Percentiles rank a stretch among this genome's conserved stretches.
phyloP scores from a whole-genome alignment of 2,797 vertebrate species.

The Decapterus maruadsi region DNA sequence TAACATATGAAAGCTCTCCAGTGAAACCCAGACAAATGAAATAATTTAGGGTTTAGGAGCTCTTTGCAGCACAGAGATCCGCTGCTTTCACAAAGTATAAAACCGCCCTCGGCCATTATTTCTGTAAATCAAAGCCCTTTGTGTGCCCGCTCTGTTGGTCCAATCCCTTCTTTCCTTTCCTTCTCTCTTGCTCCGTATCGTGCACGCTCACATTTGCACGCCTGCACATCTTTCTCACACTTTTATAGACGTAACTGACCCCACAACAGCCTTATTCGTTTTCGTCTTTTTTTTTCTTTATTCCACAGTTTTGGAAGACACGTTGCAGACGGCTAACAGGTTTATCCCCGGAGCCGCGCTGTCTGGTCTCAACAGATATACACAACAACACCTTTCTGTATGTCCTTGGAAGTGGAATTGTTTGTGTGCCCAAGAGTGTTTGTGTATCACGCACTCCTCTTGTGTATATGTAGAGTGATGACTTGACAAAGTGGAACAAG shows the following conservation, averaged over 20 bases:
- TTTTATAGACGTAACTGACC: neutral
- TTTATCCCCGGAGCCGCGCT: constrained; percentile 53
- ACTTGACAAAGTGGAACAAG: constrained; percentile 64
- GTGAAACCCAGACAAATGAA: constrained; percentile 40
- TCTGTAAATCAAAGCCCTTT: constrained; percentile 18
- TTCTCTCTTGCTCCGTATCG: neutral
- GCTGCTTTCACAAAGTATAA: constrained; percentile 19
- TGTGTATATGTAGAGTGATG: constrained; percentile 63
- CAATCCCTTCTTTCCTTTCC: neutral
- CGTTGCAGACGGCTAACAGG: constrained; percentile 47
- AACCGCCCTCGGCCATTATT: constrained; percentile 11
- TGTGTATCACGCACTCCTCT: constrained; percentile 61
- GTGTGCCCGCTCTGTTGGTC: neutral
- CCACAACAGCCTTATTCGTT: neutral
- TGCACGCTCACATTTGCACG: neutral
- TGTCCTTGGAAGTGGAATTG: constrained; percentile 62
- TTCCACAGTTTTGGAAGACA: constrained; percentile 31
- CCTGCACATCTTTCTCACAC: constrained; percentile 14
- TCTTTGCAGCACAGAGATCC: constrained; percentile 13
- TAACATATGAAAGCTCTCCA: constrained; percentile 23
- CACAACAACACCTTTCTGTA: constrained; percentile 73
- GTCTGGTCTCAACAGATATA: constrained; percentile 64
- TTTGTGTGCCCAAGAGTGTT: constrained; percentile 73
- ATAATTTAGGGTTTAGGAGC: constrained; percentile 17
- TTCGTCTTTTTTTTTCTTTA: neutral